phyloP scores from a whole-genome alignment of 2,113 vertebrate species.

The Thalassoma bifasciatum region DNA sequence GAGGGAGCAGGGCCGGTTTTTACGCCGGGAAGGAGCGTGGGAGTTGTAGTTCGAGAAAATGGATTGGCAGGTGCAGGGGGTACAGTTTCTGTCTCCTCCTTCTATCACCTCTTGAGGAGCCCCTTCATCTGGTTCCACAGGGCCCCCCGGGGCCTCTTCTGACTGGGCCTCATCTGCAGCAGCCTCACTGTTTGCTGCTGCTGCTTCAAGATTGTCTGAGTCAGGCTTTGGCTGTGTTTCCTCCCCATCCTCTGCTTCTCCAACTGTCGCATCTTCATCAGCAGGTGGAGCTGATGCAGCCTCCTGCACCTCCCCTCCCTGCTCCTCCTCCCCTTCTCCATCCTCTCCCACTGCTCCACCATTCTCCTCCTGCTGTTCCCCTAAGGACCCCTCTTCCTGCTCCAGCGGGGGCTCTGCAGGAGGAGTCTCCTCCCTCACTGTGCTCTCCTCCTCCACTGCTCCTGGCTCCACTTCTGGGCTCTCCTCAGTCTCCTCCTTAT shows the following conservation, averaged over 20 bases:
- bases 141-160: constrained; percentile 29
- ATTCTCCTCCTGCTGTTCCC: constrained; percentile 62
- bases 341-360: not conserved
- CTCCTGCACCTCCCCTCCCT: constrained; percentile 26
- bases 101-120: constrained; percentile 51
- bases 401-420: constrained; percentile 67
- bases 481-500: not conserved
- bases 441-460: constrained; percentile 68
- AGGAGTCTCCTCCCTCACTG: constrained; percentile 59
- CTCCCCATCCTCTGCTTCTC: constrained; percentile 24
- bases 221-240: constrained; percentile 31
- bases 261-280: constrained; percentile 27
- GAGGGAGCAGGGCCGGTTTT: constrained; percentile 91
- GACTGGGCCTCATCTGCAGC: not conserved
- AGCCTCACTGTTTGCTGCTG: not conserved
- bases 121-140: constrained; percentile 53
- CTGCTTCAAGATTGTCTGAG: constrained; percentile 1
- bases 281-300: not conserved
- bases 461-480: too few species aligned
- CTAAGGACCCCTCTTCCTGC: constrained; percentile 44
- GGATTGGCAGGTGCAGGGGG: constrained; percentile 74
- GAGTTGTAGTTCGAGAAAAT: constrained; percentile 60
- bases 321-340: constrained; percentile 17
- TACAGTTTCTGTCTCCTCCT: constrained; percentile 47
- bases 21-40: constrained; percentile 78